Conservation (phyloP, 2,797 vertebrate genomes). For the Sylvia borin region DNA sequence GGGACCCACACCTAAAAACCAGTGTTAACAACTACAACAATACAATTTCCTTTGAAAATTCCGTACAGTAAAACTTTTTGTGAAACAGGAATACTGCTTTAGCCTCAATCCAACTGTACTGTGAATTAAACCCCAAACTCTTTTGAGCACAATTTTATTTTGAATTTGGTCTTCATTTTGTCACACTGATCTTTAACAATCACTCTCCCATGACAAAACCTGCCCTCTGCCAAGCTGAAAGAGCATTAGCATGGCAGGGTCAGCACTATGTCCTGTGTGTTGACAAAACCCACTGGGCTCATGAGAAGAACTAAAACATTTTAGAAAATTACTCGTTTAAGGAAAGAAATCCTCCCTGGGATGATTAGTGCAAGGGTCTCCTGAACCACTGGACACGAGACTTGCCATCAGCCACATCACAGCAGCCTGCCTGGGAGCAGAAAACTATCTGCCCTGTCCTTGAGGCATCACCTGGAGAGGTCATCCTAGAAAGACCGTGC, state of each 20-base stretch:
- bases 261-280: accelerated
- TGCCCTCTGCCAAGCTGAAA: background rate
- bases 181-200: background rate
- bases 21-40: background rate
- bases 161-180: background rate
- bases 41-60: background rate
- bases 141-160: background rate
- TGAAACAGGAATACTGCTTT: background rate
- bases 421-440: background rate
- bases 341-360: background rate
- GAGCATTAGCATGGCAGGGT: background rate
- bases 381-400: background rate
- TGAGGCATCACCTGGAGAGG: background rate
- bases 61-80: background rate
- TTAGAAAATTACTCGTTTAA: background rate
- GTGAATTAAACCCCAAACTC: background rate
- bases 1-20: background rate
- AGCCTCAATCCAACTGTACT: background rate
- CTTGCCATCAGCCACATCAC: background rate
- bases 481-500: background rate
- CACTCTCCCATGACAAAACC: background rate
- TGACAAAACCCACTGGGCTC: background rate
- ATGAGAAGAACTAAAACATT: background rate
- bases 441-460: background rate
- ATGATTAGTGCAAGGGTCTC: background rate